Evolutionary conservation across 2,113 vertebrate species (phyloP).

Genomic region (Panthera tigris): DNA sequence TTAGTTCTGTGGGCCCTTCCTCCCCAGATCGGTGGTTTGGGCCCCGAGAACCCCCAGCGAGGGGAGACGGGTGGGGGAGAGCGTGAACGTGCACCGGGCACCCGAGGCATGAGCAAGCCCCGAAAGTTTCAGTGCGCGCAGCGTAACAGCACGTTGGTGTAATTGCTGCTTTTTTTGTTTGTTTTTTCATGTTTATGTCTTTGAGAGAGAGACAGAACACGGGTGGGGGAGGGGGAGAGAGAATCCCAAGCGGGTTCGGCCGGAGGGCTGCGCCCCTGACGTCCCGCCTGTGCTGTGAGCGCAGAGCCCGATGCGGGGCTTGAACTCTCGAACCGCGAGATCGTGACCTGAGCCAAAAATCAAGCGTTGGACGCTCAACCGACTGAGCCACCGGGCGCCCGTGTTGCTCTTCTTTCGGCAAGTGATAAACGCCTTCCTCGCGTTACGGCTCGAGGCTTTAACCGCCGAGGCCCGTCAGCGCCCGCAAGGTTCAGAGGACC

Average conservation of each 20-base stretch:
- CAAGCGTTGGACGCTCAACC: no score
- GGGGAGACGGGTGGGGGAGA: rapidly evolving
- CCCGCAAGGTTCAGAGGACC: neutral
- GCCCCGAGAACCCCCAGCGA: rapidly evolving
- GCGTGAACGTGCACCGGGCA: rapidly evolving
- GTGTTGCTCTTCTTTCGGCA: no score
- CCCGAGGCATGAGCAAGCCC: rapidly evolving
- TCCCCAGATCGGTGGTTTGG: rapidly evolving
- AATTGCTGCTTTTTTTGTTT: rapidly evolving
- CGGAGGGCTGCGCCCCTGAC: no score
- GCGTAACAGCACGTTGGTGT: rapidly evolving
- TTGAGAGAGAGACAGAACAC: no score
- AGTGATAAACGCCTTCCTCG: rapidly evolving
- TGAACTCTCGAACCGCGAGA: no score
- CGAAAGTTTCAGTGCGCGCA: neutral
- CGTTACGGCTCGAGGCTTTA: rapidly evolving
- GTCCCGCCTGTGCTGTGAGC: no score
- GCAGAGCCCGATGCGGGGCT: no score
- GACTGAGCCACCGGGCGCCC: no score
- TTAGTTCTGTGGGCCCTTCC: rapidly evolving
- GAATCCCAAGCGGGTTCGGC: no score
- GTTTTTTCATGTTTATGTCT: no score
- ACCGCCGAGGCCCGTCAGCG: rapidly evolving
- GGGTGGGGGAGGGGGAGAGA: no score
- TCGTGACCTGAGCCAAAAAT: no score